Base-by-base conservation (phyloP, 2,888 invertebrate genomes). In the Lasioglossum figueresi region DNA sequence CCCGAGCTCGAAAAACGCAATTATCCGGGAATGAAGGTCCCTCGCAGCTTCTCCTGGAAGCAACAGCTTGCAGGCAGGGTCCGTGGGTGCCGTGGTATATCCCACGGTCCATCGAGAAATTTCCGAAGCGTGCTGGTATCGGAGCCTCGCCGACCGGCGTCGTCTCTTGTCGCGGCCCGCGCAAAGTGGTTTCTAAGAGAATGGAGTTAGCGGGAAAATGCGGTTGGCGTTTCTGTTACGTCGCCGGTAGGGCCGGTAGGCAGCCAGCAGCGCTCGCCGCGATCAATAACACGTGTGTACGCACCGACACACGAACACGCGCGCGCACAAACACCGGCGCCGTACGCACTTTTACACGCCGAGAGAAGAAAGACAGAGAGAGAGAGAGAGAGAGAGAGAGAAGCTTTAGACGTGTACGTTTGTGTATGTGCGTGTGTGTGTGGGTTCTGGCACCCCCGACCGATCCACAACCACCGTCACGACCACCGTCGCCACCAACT, bases 281-380 rank as follows among this genome's bases (percentile, higher is more conserved):
- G 94, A 95, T 94, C 94, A 94, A 95, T 95, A 94, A 93, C 94
- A 94, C 94, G 94, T 94, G 93, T 93, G 93, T 91, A 93, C 93
- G 94, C 93, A 93, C 93, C 92, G 92, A 93, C 92, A 93, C 92
- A 88, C 90, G 76, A 83, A 92, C 94, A 94, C 94, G 94, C 93
- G 93, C 93, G 92, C 91, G 92, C 93, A 94, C 93, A 93, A 91
- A 93, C 92, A 74, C 84, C 63, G 63, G 34, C 37, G n/a, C 76
- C 81, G 76, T 85, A 91, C 91, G 91, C 91, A 91, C 91, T 91
- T 91, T 91, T 91, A 91, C 91, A 89, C 66, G 19, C 63, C 5
- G 12, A 1, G 40, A 8, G 40, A 8, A n/a, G n/a, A n/a, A n/a
- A n/a, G n/a, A n/a, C n/a, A n/a, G n/a, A n/a, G n/a, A n/a, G 10